Evolutionary conservation across 2,113 vertebrate species (phyloP).

Genomic region (Aphelocoma coerulescens): DNA sequence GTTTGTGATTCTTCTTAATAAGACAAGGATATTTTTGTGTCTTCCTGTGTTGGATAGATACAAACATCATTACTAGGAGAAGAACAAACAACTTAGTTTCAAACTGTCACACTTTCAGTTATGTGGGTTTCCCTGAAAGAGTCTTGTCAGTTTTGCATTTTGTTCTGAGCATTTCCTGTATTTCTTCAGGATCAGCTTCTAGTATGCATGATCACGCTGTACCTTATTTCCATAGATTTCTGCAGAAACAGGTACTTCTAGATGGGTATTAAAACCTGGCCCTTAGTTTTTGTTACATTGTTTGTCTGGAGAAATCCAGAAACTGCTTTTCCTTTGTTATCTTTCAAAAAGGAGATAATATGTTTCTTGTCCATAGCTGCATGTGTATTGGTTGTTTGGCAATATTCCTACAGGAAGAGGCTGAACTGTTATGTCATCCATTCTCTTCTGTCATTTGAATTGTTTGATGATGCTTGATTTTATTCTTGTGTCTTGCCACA

Average conservation of each 20-base stretch:
- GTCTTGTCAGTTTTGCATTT: background rate
- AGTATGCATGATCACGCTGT: background rate
- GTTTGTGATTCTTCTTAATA: background rate
- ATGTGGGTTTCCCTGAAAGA: background rate
- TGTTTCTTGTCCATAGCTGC: background rate
- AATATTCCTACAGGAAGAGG: background rate
- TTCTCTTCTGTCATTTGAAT: background rate
- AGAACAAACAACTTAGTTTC: background rate
- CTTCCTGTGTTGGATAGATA: background rate
- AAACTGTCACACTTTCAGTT: background rate
- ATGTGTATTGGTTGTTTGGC: rapidly evolving
- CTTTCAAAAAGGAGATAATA: background rate
- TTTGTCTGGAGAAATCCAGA: background rate
- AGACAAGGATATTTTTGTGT: background rate
- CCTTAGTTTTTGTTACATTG: background rate
- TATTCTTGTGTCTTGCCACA: constrained; percentile 60
- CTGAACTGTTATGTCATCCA: background rate
- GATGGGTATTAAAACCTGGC: background rate
- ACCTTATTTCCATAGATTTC: background rate
- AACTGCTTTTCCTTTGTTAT: background rate
- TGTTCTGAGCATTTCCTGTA: background rate
- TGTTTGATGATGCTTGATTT: background rate
- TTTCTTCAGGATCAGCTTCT: background rate
- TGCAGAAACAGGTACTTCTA: background rate
- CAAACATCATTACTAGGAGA: background rate